Conservation (phyloP, 2,113 vertebrate genomes). For the Calyptomena viridis region DNA sequence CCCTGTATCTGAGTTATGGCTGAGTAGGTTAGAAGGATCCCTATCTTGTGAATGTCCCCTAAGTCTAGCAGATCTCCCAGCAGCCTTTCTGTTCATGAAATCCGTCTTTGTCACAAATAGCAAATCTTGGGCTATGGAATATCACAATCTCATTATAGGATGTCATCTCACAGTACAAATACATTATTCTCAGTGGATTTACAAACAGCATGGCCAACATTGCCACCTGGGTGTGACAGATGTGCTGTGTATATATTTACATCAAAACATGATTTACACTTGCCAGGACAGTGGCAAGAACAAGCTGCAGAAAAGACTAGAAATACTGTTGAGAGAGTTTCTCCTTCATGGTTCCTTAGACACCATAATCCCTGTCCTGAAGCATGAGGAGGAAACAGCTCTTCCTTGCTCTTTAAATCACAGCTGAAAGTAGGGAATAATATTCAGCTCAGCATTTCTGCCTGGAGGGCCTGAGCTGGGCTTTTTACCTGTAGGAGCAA, state of each 20-base stretch:
- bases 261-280: conserved; percentile 51
- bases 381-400: neutral
- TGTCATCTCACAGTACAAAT: conserved; percentile 63
- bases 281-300: neutral
- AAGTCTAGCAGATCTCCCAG: neutral
- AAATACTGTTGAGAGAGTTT: conserved; percentile 14
- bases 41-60: neutral
- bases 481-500: neutral
- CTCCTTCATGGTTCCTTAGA: conserved; percentile 66
- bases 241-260: conserved; percentile 8
- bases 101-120: conserved; percentile 67
- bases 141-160: conserved; percentile 66
- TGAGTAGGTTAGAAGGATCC: neutral
- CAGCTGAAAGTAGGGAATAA: neutral
- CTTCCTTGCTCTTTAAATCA: neutral
- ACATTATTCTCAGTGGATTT: conserved; percentile 68
- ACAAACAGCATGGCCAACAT: neutral
- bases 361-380: conserved; percentile 35
- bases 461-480: neutral
- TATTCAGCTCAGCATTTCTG: neutral
- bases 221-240: conserved; percentile 38
- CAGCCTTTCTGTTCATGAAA: conserved; percentile 28
- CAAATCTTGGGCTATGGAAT: conserved; percentile 52
- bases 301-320: conserved; percentile 8
- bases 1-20: neutral